These are phyloP conservation scores for Diachasma alloeum DNA, from an alignment of 1,140 invertebrate species.

Conservation along the genomic window DNA sequence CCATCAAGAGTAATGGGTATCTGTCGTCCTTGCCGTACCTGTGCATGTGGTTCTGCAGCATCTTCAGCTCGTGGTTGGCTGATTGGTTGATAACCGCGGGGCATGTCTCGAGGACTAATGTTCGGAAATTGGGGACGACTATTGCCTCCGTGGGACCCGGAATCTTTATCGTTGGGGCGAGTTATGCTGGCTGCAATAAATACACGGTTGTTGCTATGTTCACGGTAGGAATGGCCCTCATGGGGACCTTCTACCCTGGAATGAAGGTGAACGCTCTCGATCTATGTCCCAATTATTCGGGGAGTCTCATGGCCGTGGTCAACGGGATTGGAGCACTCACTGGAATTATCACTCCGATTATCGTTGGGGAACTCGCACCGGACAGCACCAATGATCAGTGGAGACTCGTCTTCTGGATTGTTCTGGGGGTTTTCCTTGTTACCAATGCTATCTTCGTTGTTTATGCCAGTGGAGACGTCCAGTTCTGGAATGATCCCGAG, in stretches of 20 bases:
- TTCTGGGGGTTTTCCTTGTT: conserved; percentile 74
- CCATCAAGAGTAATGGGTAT: conserved; percentile 76
- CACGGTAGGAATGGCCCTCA: conserved; percentile 75
- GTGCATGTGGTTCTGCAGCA: conserved; percentile 76
- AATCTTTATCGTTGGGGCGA: conserved; percentile 80
- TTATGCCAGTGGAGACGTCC: conserved; percentile 74
- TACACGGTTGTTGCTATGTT: conserved; percentile 72
- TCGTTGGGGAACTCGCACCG: conserved; percentile 78
- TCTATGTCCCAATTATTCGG: conserved; percentile 82
- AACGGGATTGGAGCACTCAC: conserved; percentile 84
- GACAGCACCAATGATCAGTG: conserved; percentile 76
- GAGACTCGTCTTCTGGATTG: conserved; percentile 84
- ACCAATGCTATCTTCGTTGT: conserved; percentile 78
- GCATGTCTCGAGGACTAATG: conserved; percentile 67
- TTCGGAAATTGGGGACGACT: conserved; percentile 77
- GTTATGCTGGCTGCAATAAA: conserved; percentile 79
- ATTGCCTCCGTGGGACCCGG: conserved; percentile 75
- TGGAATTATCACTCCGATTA: conserved; percentile 79
- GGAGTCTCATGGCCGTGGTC: conserved; percentile 82
- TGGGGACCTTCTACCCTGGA: conserved; percentile 78
- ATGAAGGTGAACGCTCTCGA: conserved; percentile 84
- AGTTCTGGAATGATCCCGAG: conserved; percentile 71
- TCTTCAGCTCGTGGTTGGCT: conserved; percentile 71
- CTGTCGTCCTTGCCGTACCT: conserved; percentile 75
- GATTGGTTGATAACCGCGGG: conserved; percentile 72